Percentiles rank a stretch among this genome's conserved stretches.
Evolutionary conservation across 1,140 invertebrate species (phyloP).

Genomic region (Tetragonula clypearis): DNA sequence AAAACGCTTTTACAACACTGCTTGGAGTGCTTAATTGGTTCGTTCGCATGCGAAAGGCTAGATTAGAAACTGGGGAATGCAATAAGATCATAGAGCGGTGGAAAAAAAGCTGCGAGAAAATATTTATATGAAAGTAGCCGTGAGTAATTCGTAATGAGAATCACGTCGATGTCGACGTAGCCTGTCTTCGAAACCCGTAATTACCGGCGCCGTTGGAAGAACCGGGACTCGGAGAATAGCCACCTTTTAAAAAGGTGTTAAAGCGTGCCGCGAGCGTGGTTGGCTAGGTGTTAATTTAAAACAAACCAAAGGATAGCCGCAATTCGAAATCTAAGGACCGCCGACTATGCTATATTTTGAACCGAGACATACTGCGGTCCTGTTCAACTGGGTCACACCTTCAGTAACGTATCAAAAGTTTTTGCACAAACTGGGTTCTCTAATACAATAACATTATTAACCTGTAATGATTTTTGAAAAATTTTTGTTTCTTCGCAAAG

Average conservation of each 20-base stretch:
- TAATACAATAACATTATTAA: neutral
- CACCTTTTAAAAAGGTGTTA: constrained; percentile 75
- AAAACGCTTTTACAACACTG: neutral
- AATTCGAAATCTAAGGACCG: constrained; percentile 47
- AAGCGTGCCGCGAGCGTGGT: constrained; percentile 71
- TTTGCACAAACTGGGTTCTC: neutral
- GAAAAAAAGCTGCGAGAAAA: neutral
- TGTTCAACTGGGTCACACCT: neutral
- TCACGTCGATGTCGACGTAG: constrained; percentile 57
- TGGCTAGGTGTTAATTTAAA: constrained; percentile 77
- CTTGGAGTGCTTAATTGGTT: neutral
- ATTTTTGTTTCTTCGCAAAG: neutral
- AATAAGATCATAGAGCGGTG: constrained; percentile 2
- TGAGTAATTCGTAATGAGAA: constrained; percentile 55
- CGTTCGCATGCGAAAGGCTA: neutral
- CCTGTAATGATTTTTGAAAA: neutral
- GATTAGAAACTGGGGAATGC: neutral
- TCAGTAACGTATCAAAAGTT: constrained; percentile 46
- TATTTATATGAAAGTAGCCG: neutral
- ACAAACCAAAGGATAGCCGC: constrained; percentile 70
- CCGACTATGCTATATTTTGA: constrained; percentile 19
- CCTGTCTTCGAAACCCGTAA: constrained; percentile 58
- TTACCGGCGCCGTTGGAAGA: constrained; percentile 61
- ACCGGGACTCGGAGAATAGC: constrained; percentile 41
- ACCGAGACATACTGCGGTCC: neutral